Conservation (phyloP, 1,140 invertebrate species). For the Bombus terrestris region DNA sequence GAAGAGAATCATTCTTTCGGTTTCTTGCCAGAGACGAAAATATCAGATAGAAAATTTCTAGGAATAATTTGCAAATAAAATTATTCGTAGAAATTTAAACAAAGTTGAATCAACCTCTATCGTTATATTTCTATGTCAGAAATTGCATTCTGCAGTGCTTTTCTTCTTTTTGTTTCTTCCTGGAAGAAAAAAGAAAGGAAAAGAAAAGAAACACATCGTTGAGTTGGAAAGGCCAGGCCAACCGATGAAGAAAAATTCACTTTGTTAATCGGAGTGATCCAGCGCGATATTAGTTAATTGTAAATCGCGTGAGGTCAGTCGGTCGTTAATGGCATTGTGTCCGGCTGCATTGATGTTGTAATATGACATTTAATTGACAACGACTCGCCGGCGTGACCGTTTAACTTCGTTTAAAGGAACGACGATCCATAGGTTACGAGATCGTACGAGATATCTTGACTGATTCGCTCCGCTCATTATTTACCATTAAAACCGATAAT, state of each 20-base stretch:
- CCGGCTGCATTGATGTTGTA: constrained; percentile 29
- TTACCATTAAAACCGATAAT: constrained; percentile 5
- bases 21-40: no score
- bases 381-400: constrained; percentile 3
- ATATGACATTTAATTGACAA: constrained; percentile 41
- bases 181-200: no score
- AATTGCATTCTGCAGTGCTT: no score
- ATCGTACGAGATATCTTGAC: constrained; percentile 19
- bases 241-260: not conserved
- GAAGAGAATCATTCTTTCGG: no score
- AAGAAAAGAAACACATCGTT: no score
- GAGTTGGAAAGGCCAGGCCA: not conserved
- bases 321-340: constrained; percentile 16
- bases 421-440: constrained; percentile 19
- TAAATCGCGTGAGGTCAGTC: constrained; percentile 26
- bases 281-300: constrained; percentile 21
- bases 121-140: no score
- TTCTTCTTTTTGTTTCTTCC: no score
- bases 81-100: no score
- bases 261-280: not conserved
- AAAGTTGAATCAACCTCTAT: no score
- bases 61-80: no score
- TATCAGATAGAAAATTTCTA: no score
- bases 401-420: constrained; percentile 22
- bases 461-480: not conserved